phyloP scores from a whole-genome alignment of 1,140 invertebrate genomes.

The Chironomus tepperi region DNA sequence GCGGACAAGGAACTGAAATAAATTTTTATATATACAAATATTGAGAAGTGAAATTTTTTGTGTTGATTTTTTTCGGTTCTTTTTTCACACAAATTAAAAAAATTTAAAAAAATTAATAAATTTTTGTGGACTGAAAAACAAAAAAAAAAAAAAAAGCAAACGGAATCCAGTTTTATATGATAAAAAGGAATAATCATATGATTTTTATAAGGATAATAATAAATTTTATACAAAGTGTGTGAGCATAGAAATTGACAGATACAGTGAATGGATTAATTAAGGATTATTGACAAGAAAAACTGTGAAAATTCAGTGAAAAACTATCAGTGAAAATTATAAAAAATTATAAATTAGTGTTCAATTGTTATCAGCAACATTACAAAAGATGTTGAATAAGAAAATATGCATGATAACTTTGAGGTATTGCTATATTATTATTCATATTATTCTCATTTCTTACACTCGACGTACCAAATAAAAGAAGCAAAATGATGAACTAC shows the following conservation, averaged over 20 bases:
- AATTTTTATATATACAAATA: too few species aligned
- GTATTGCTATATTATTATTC: background rate
- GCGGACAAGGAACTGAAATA: too few species aligned
- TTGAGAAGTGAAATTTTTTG: too few species aligned
- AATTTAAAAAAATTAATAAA: background rate
- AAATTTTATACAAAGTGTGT: background rate
- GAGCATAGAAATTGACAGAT: background rate
- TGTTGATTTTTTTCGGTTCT: too few species aligned
- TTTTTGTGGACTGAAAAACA: background rate
- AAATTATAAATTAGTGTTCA: background rate
- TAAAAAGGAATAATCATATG: too few species aligned
- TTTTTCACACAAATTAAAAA: background rate
- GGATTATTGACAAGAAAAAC: background rate
- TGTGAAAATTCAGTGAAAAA: background rate
- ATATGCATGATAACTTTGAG: constrained; percentile 12
- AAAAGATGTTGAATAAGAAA: constrained; percentile 7
- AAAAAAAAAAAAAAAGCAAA: too few species aligned
- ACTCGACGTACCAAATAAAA: too few species aligned
- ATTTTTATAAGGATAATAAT: too few species aligned
- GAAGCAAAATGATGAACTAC: background rate
- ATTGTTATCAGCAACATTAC: background rate
- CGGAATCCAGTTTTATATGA: too few species aligned
- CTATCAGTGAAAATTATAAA: background rate
- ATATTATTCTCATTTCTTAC: background rate
- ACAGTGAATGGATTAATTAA: background rate